These are phyloP conservation scores for Mechanitis messenoides DNA, from an alignment of 2,888 invertebrate species.

Conservation along the genomic window DNA sequence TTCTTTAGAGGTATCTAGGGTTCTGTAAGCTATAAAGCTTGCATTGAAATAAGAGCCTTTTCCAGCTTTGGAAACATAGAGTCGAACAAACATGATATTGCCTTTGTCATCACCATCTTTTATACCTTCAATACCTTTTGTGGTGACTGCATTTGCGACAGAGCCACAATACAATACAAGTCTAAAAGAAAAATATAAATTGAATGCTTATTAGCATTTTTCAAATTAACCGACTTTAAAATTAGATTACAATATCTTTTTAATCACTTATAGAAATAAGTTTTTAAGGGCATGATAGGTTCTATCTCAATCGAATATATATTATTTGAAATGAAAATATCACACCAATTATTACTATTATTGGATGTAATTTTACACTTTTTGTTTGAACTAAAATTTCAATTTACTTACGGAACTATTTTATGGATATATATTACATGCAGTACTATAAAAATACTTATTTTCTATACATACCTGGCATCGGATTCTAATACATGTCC, in stretches of 20 bases:
- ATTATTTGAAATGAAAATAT: too few species aligned
- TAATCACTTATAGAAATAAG: too few species aligned
- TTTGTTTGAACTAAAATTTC: too few species aligned
- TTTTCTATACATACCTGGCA: slow-evolving; percentile 40
- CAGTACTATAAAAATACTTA: too few species aligned
- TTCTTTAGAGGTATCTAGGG: slow-evolving; percentile 41
- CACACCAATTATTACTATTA: too few species aligned
- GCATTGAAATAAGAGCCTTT: slow-evolving; percentile 79
- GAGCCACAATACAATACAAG: slow-evolving; percentile 89
- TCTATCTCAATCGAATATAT: too few species aligned
- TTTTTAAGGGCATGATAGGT: too few species aligned
- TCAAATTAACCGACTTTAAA: too few species aligned
- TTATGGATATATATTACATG: too few species aligned
- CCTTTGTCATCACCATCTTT: slow-evolving; percentile 48
- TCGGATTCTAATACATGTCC: slow-evolving; percentile 47
- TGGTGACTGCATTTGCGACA: slow-evolving; percentile 85
- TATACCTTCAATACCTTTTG: slow-evolving; percentile 46
- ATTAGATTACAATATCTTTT: too few species aligned
- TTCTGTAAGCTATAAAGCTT: slow-evolving; percentile 84
- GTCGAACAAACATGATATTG: slow-evolving; percentile 83
- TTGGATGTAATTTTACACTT: too few species aligned
- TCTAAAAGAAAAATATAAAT: slow-evolving; percentile 40
- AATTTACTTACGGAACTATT: too few species aligned
- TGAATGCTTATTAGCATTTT: background rate
- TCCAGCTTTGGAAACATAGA: slow-evolving; percentile 80